Base-by-base conservation (phyloP, 2,797 vertebrate genomes). In the Sebastes baramenuke region DNA sequence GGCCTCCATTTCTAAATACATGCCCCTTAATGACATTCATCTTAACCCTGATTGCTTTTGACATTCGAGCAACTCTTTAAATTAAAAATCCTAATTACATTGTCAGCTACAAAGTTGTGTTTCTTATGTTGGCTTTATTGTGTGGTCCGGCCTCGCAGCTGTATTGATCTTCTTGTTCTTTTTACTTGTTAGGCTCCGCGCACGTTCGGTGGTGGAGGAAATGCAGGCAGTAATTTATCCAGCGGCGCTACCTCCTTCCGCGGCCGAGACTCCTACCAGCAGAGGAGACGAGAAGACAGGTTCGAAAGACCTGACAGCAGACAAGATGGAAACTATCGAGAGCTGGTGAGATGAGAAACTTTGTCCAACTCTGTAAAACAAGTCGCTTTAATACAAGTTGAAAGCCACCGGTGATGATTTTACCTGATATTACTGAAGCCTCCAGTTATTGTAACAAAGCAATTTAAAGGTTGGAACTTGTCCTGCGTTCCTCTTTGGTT, bases 191-290 rank as follows among this genome's bases (percentile, higher is more conserved):
- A 95, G 95, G 94, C 87, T 81, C 92, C 94, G 8, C 98, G 98
- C 80, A 98, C 97, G 0, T 99, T 99, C 92, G 98, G 99, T 64
- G 98, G 98, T 72, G 98, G 98, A 80, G 97, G 97, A 73, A 97
- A 94, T 74, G 97, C 95, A 67, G 97, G 98, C 84, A 95, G 96
- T 92, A 99, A 99, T 94, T 96, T 99, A 80, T 96, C 87, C 88
- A 95, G 92, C 34, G 93, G 80, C 11, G 84, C 95, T 90, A 94
- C 94, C 86, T 95, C 94, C 64, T 97, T 91, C 87, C 97, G 96
- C 85, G 95, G 90, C 81, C 96, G 96, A 88, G 98, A 99, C 59
- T 87, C 95, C 2, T 96, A 97, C 94, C 97, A 97, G 83, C 97
- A 97, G 81, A 89, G 92, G 64, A 95, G 88, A 82, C 88, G 94